These are phyloP conservation scores for Trematomus loennbergii DNA, from an alignment of 2,113 vertebrate species.

Conservation along the genomic window DNA sequence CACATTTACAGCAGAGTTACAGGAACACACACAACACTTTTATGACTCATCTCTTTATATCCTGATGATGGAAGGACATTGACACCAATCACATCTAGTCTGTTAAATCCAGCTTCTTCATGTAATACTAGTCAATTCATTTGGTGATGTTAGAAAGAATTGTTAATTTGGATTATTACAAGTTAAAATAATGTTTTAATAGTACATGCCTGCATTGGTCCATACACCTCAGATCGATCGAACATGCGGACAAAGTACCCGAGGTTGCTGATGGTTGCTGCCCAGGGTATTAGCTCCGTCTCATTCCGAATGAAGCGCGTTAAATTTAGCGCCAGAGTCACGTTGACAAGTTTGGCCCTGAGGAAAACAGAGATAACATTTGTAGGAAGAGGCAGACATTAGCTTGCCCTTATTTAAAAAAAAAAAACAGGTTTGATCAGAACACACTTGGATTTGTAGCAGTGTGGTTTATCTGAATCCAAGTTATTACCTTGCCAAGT, in stretches of 20 bases:
- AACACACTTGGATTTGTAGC: background rate
- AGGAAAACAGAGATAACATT: conserved; percentile 12
- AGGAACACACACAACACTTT: background rate
- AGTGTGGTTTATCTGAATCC: background rate
- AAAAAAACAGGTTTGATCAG: too few species aligned
- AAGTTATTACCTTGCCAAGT: conserved; percentile 85
- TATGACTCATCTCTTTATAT: background rate
- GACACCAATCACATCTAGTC: background rate
- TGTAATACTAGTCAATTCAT: background rate
- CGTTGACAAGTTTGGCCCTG: conserved; percentile 82
- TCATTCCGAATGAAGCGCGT: conserved; percentile 87
- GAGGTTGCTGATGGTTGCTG: conserved; percentile 84
- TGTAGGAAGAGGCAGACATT: background rate
- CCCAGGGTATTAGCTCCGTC: conserved; percentile 87
- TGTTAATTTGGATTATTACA: background rate
- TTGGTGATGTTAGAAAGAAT: background rate
- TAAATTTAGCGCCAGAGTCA: conserved; percentile 86
- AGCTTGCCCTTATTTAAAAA: background rate
- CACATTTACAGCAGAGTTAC: background rate
- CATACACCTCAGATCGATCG: conserved; percentile 91
- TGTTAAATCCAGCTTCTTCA: background rate
- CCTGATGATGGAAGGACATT: background rate
- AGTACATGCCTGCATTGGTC: conserved; percentile 87
- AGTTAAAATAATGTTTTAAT: background rate
- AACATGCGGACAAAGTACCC: conserved; percentile 91